phyloP scores from a whole-genome alignment of 2,113 vertebrate species.

The Apaloderma vittatum region DNA sequence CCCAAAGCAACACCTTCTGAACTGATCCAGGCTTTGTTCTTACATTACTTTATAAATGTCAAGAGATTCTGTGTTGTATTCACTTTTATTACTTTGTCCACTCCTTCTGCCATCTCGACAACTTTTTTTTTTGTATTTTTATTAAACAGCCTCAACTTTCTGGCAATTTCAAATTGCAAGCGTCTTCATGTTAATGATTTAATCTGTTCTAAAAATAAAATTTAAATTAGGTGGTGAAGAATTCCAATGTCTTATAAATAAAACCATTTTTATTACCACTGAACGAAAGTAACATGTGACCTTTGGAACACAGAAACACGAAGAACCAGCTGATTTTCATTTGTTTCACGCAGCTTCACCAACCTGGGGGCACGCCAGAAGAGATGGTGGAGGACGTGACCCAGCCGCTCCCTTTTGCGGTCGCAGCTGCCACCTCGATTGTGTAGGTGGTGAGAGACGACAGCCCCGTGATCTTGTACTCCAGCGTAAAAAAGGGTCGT shows the following conservation, averaged over 20 bases:
- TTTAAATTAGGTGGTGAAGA: not conserved
- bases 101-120: not conserved
- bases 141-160: not conserved
- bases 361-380: conserved; percentile 96
- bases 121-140: not conserved
- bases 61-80: not conserved
- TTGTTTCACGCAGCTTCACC: not conserved
- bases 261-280: rapidly evolving
- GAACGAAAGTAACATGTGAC: rapidly evolving
- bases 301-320: rapidly evolving
- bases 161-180: not conserved
- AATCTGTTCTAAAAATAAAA: not conserved
- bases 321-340: not conserved
- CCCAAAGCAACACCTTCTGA: not conserved
- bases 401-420: conserved; percentile 83
- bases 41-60: conserved; percentile 3
- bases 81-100: not conserved
- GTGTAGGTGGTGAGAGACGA: conserved; percentile 91
- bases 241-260: not conserved
- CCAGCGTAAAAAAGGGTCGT: conserved; percentile 86
- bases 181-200: not conserved
- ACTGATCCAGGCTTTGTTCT: not conserved
- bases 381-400: conserved; percentile 91
- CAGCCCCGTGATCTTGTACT: conserved; percentile 90
- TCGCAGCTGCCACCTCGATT: conserved; percentile 89